Base-by-base conservation (phyloP, 2,888 invertebrate genomes). In the Pseudoips prasinana region DNA sequence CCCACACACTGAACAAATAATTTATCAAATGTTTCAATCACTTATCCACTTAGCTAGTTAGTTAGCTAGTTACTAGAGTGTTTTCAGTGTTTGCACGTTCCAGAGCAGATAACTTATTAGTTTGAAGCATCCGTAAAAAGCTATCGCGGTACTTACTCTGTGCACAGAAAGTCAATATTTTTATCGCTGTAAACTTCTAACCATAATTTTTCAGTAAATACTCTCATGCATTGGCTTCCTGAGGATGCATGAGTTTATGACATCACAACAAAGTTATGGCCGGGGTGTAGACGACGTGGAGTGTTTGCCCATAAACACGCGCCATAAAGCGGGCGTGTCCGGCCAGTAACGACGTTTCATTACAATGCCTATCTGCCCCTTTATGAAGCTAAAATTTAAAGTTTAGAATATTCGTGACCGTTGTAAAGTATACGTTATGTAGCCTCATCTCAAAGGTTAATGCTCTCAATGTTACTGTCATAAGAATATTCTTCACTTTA, bases 201-300 rank as follows among this genome's bases (percentile, higher is more conserved):
- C 18, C 26, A 33, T 28, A 46, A 55, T n/a, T n/a, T n/a, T n/a
- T n/a, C n/a, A n/a, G n/a, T n/a, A n/a, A n/a, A n/a, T n/a, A n/a
- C n/a, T n/a, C n/a, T 54, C 52, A 52, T 49, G 44, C 50, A 44
- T 46, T 49, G 51, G 45, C 47, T 54, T 60, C 46, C 57, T 46
- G 48, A 48, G 46, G 49, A 54, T 56, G 58, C 52, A 48, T 39
- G 39, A 55, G 53, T 39, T 68, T 66, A 70, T 62, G 63, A 56
- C 47, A 49, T 62, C 52, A 49, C 61, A 55, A 60, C 60, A 58
- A 60, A 55, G 65, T 71, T 64, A 70, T 57, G 50, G 46, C 46
- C 45, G 40, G 48, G 44, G 47, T 65, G 58, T 58, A 48, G 51
- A 61, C 60, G 61, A 63, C 49, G 52, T 53, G 51, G 55, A 54